Percentiles rank a stretch among this genome's conserved stretches.
Conservation (phyloP, 2,797 vertebrate genomes). For the Alectoris magna region DNA sequence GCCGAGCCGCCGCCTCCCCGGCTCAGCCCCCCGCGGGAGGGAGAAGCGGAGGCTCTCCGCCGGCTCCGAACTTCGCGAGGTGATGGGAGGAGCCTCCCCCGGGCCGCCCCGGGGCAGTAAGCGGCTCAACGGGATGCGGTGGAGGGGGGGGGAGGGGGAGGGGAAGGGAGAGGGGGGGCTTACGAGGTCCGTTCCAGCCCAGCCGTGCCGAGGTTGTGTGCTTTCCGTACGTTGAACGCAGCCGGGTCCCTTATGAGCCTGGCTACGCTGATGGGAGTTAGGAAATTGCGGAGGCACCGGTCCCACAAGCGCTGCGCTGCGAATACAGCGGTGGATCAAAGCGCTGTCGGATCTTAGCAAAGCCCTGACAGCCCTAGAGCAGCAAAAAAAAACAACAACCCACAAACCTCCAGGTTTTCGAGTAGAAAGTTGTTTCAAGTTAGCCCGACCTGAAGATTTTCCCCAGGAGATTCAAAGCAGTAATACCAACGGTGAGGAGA, state of each 20-base stretch:
- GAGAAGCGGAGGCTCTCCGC: not conserved
- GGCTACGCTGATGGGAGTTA: fast-evolving
- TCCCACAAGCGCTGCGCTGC: not conserved
- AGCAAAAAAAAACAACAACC: not conserved
- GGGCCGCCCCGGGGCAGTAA: not conserved
- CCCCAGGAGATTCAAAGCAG: not conserved
- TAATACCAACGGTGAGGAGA: not conserved
- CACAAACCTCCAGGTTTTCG: not conserved
- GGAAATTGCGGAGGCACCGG: not conserved
- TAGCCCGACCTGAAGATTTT: not conserved
- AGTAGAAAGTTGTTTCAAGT: not conserved
- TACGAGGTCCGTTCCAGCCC: not conserved
- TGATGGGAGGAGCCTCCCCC: not conserved
- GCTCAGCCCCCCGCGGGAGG: not conserved
- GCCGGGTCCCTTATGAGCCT: not conserved
- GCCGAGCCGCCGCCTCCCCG: not conserved
- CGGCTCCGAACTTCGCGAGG: not conserved
- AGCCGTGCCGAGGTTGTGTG: not conserved
- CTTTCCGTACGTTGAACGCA: fast-evolving
- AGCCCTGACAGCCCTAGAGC: not conserved
- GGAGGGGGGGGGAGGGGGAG: no score
- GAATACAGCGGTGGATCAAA: not conserved
- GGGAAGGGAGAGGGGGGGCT: not conserved
- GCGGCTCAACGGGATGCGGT: not conserved
- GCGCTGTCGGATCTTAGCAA: not conserved